Evolutionary conservation across 2,797 vertebrate species (phyloP).

Genomic region (Leuciscus waleckii): DNA sequence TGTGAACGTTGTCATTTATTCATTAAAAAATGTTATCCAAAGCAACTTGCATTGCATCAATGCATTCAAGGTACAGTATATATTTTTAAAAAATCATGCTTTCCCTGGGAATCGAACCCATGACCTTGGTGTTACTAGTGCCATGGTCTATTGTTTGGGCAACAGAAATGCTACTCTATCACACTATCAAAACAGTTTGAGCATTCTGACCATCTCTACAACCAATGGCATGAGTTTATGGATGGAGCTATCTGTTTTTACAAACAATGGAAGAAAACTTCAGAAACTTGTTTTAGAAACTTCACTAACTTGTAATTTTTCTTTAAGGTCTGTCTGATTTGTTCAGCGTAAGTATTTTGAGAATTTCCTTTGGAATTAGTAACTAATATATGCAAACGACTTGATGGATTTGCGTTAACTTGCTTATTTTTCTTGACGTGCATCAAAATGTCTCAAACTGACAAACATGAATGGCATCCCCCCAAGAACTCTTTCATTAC

Average conservation of each 20-base stretch:
- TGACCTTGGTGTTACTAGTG: neutral
- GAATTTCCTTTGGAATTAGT: neutral
- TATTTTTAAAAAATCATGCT: neutral
- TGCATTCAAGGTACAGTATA: neutral
- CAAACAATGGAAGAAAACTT: neutral
- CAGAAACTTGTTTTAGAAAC: neutral
- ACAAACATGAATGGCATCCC: conserved; percentile 12
- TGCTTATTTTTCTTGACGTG: conserved; percentile 6
- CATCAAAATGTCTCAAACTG: conserved; percentile 17
- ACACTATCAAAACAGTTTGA: neutral
- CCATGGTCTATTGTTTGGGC: neutral
- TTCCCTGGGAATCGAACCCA: neutral
- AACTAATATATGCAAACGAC: neutral
- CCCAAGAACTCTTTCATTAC: conserved; percentile 1
- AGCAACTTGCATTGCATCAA: neutral
- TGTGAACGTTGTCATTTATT: neutral
- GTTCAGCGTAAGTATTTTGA: neutral
- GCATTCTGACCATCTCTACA: neutral
- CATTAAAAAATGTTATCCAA: neutral
- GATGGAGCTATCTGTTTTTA: neutral
- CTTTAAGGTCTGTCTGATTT: neutral
- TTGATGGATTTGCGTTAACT: neutral
- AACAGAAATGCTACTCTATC: neutral
- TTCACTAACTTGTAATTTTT: neutral
- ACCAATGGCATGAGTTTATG: neutral